Conservation (phyloP, 2,888 invertebrate genomes). For the Caenorhabditis sp. region DNA sequence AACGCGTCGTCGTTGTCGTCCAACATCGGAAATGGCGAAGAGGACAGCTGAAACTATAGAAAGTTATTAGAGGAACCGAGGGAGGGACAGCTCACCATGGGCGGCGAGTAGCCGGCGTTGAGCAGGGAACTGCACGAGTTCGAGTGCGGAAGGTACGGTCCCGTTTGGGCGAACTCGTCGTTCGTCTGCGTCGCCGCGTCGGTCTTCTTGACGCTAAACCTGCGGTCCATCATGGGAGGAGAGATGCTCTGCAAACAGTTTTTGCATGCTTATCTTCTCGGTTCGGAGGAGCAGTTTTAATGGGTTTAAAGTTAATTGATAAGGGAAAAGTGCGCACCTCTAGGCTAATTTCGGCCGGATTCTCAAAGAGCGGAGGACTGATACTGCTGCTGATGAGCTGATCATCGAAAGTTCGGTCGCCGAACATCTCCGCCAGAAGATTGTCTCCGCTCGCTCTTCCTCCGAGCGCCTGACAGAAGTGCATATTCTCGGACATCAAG, state of each 20-base stretch:
- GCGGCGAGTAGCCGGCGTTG: slow-evolving; percentile 60
- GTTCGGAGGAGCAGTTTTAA: slow-evolving; percentile 23
- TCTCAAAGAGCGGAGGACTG: slow-evolving; percentile 73
- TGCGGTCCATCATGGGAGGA: slow-evolving; percentile 49
- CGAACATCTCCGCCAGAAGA: slow-evolving; percentile 77
- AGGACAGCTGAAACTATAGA: slow-evolving; percentile 18
- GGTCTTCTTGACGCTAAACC: slow-evolving; percentile 23
- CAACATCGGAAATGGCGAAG: slow-evolving; percentile 31
- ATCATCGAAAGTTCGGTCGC: slow-evolving; percentile 68
- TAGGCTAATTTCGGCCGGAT: slow-evolving; percentile 75
- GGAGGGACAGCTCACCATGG: slow-evolving; percentile 24
- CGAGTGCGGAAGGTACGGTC: slow-evolving; percentile 47
- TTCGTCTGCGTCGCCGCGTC: slow-evolving; percentile 63
- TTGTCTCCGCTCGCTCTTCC: slow-evolving; percentile 71
- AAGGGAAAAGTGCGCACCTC: slow-evolving; percentile 50
- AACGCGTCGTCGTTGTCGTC: slow-evolving; percentile 30
- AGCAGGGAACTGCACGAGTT: slow-evolving; percentile 58
- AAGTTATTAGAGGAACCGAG: background rate
- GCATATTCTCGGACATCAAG: slow-evolving; percentile 79
- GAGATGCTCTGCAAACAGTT: slow-evolving; percentile 54
- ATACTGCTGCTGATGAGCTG: slow-evolving; percentile 64
- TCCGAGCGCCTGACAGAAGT: slow-evolving; percentile 76
- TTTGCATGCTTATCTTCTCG: background rate
- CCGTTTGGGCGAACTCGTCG: slow-evolving; percentile 33
- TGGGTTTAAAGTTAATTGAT: background rate